Percentiles rank a stretch among this genome's conserved stretches.
These are phyloP conservation scores for Coptodon bakossiorum DNA, from an alignment of 2,113 vertebrate genomes.

Conservation along the genomic window DNA sequence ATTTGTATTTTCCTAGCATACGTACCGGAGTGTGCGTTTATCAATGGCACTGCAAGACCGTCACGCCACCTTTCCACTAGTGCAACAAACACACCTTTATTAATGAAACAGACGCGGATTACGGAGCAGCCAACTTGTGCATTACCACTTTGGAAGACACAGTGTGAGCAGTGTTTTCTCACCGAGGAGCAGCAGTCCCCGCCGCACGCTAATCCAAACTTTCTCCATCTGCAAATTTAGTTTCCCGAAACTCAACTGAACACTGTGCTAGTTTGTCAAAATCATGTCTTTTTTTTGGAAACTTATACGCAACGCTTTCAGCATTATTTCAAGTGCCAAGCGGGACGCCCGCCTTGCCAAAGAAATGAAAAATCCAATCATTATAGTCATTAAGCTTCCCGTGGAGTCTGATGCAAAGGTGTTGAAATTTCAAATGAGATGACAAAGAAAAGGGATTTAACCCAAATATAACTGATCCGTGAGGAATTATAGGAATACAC, in stretches of 20 bases:
- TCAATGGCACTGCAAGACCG: not conserved
- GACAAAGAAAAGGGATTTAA: constrained; percentile 21
- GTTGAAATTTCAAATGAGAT: constrained; percentile 6
- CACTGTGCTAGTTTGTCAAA: constrained; percentile 7
- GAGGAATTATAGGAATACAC: constrained; percentile 2
- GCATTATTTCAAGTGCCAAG: not conserved
- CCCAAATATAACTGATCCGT: constrained; percentile 4
- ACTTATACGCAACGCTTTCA: not conserved
- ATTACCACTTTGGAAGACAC: constrained; percentile 2
- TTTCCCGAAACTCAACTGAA: not conserved
- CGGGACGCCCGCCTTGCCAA: not conserved
- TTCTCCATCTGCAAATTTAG: constrained; percentile 19
- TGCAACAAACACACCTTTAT: constrained; percentile 37
- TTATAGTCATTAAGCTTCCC: not conserved
- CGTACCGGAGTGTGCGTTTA: not conserved
- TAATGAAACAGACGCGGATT: constrained; percentile 6
- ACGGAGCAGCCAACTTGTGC: not conserved
- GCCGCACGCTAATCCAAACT: constrained; percentile 19
- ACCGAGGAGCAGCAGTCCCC: not conserved
- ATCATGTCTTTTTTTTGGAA: constrained; percentile 12
- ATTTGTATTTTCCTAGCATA: not conserved
- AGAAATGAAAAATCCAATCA: constrained; percentile 24
- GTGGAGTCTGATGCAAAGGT: constrained; percentile 1
- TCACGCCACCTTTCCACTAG: not conserved
- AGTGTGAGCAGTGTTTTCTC: constrained; percentile 42